Conservation (phyloP, 2,797 vertebrate species). For the Anolis apletophallus region DNA sequence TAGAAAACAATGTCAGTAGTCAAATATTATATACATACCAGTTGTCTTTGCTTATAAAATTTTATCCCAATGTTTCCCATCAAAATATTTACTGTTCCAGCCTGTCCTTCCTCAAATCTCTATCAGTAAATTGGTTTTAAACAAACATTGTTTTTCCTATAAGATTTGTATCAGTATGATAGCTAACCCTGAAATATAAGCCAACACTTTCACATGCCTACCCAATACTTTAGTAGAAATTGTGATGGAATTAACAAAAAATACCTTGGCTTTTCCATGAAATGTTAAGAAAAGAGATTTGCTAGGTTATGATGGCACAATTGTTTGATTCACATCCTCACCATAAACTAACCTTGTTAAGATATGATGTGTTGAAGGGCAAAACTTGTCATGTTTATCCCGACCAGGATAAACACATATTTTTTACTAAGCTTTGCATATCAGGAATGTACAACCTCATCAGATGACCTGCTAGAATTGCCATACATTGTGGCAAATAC, state of each 20-base stretch:
- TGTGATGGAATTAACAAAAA: not conserved
- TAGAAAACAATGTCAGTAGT: constrained; percentile 53
- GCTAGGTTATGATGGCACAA: too few relatives aligned
- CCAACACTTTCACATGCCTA: not conserved
- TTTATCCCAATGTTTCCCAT: constrained; percentile 34
- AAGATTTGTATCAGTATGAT: constrained; percentile 22
- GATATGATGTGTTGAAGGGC: too few relatives aligned
- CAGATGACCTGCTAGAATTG: too few relatives aligned
- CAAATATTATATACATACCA: constrained; percentile 47
- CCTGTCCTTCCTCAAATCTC: constrained; percentile 36
- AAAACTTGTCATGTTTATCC: too few relatives aligned
- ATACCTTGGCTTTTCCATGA: not conserved
- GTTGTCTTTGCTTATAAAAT: constrained; percentile 61
- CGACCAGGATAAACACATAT: too few relatives aligned
- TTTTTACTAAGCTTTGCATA: too few relatives aligned
- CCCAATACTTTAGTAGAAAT: not conserved
- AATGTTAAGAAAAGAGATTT: not conserved
- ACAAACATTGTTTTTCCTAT: constrained; percentile 33
- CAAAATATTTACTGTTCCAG: constrained; percentile 69
- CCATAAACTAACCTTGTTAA: too few relatives aligned
- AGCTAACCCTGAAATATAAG: constrained; percentile 22
- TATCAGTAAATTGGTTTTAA: constrained; percentile 40
- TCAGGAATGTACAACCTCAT: too few relatives aligned
- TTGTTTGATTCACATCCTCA: too few relatives aligned
- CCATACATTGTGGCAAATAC: too few relatives aligned